A percentile compares a stretch with the other conserved stretches of the same genome.
Evolutionary conservation across 2,888 invertebrate genomes (phyloP).

Genomic region (Aquatica leii): DNA sequence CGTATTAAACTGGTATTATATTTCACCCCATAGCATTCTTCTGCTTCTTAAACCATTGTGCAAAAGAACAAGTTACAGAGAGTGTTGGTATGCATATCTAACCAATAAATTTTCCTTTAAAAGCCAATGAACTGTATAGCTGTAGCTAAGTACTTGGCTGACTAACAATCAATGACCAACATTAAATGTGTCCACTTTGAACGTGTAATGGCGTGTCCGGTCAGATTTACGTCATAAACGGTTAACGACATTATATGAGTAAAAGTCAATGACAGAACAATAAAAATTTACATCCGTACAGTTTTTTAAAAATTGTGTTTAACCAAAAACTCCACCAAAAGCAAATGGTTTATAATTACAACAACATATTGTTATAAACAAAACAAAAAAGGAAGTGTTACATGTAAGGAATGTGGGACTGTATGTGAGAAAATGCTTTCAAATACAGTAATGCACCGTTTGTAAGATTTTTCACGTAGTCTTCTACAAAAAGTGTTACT

Average conservation of each 20-base stretch:
- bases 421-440: neutral
- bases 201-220: too few species aligned
- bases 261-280: too few species aligned
- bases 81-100: constrained; percentile 41
- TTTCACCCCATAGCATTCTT: constrained; percentile 6
- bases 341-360: too few species aligned
- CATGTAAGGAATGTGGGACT: neutral
- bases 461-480: neutral
- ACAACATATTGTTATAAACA: too few species aligned
- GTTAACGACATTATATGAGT: too few species aligned
- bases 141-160: constrained; percentile 22
- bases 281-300: too few species aligned
- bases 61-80: neutral
- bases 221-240: too few species aligned
- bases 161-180: constrained; percentile 5
- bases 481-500: neutral
- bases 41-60: neutral
- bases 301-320: too few species aligned
- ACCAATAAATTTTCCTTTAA: constrained; percentile 44
- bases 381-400: too few species aligned
- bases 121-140: constrained; percentile 48
- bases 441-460: too few species aligned
- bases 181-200: neutral
- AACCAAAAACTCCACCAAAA: too few species aligned
- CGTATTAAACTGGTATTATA: neutral